phyloP scores from a whole-genome alignment of 1,140 invertebrate species.

The Leucophenga varia region DNA sequence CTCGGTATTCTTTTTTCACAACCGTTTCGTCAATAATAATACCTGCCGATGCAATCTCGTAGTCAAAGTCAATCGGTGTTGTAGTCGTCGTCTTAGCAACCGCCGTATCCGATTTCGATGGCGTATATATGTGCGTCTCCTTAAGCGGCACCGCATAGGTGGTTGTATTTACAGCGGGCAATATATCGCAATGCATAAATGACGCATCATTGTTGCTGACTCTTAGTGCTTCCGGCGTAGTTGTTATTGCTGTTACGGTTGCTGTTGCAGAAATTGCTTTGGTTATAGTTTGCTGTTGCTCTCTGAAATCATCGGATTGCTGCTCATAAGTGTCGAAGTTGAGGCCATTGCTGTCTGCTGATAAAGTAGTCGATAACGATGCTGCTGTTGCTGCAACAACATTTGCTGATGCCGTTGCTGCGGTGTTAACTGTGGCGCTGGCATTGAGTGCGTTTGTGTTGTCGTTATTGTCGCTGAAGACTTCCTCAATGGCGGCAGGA shows the following conservation, averaged over 20 bases:
- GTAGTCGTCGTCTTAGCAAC: slow-evolving; percentile 42
- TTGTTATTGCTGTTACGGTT: slow-evolving; percentile 1
- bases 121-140: slow-evolving; percentile 55
- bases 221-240: not conserved
- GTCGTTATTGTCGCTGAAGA: not conserved
- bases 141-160: slow-evolving; percentile 45
- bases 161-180: too few relatives aligned
- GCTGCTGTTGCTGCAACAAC: slow-evolving; percentile 33
- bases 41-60: slow-evolving; percentile 50
- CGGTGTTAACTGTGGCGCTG: slow-evolving; percentile 21
- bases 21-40: slow-evolving; percentile 55
- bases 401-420: slow-evolving; percentile 43
- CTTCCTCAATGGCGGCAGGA: not conserved
- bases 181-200: not conserved
- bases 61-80: slow-evolving; percentile 52
- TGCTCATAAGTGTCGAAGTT: slow-evolving; percentile 32
- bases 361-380: slow-evolving; percentile 42
- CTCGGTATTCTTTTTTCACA: slow-evolving; percentile 55
- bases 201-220: not conserved
- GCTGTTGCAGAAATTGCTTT: slow-evolving; percentile 6
- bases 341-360: slow-evolving; percentile 43
- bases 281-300: slow-evolving; percentile 5
- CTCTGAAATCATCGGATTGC: slow-evolving; percentile 39
- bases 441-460: slow-evolving; percentile 3
- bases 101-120: slow-evolving; percentile 43